Base-by-base conservation (phyloP, 1,140 invertebrate genomes). In the Aphelenchoides fujianensis region DNA sequence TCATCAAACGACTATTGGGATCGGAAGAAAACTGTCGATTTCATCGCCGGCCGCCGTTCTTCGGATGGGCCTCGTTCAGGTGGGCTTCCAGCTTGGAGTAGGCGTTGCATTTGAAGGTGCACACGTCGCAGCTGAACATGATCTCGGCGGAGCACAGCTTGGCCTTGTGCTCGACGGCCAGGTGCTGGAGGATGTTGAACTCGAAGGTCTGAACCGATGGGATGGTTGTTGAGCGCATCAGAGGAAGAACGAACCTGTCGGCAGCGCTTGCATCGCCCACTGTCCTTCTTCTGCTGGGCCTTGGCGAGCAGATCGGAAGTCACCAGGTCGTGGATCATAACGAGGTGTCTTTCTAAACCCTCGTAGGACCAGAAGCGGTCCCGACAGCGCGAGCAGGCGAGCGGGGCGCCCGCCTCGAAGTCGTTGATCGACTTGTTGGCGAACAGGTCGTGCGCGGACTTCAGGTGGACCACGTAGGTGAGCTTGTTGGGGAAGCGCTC, bases 371-470 rank as follows among this genome's bases (percentile, higher is more conserved):
- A 91, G 85, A 91, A 91, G 67, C 90, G 85, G 85, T 93, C 94
- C 86, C 95, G 92, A 88, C 94, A 96, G 85, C 95, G 94, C 85
- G 94, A 92, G 85, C 93, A 96, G 85, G 95, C 95, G 67, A 96
- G 87, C 35, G 93, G 93, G 71, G 93, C 72, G 9, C 81, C 81
- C 23, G 72, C 74, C 1, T 66, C 41, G 76, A 83, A 78, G 32
- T 82, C 82, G 9, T 71, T 35, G 16, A 63, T 27, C 0, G 30
- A 55, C 66, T 81, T 82, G 1, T 72, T 70, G 16, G 53, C 32
- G 64, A 82, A 70, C 61, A 80, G 80, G 2, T 77, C 70, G 59
- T 82, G 81, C 2, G 35, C n/a, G 7, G 9, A 16, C 53, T 82
- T 74, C 16, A 80, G 62, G 66, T 74, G 67, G 12, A 37, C 35